Evolutionary conservation across 2,797 vertebrate species (phyloP), one percentile per base, ranked within the genome.

Genomic region (Euphonia xanthogaster): DNA sequence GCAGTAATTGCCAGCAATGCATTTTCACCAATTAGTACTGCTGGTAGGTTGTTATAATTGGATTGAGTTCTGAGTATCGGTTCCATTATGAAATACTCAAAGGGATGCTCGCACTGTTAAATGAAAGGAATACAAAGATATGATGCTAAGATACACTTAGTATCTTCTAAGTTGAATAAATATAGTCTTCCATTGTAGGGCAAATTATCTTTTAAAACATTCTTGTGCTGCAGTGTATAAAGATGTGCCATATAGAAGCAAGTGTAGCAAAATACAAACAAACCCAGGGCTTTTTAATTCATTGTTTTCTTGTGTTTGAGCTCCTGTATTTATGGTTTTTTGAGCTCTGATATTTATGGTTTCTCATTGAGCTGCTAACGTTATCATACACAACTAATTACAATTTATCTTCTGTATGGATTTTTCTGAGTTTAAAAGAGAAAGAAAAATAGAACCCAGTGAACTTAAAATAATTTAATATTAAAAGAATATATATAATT

Each of bases 21-120:
- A 60, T 97, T 96, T 97, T 78, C 82, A 86, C 94, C 94, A 95
- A 70, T 96, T 93, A 96, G 91, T 95, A 90, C 74, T 96, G 78
- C 88, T 91, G 90, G 79, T 95, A 81, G 93, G 53, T 82, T 94
- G 90, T 86, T 96, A 58, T 96, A 97, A 96, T 96, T 94, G 96
- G 93, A 94, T 96, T 94, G 95, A 84, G 72, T 95, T 93, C 94
- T 65, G 81, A 94, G 88, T 94, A 88, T 96, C 90, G 71, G 88
- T 96, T 96, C 93, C 80, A 45, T 97, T 95, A 95, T 92, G 73
- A 95, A 80, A 83, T 88, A 90, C 93, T 92, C 77, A 54, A 79
- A 95, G 89, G 82, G 90, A 84, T 89, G 70, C 86, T 90, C 9
- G 8, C 67, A 40, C 72, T 88, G 85, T 68, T 93, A 83, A 50